A percentile compares a stretch with the other conserved stretches of the same genome.
These are phyloP conservation scores for human (Homo sapiens) DNA, from an alignment of 2,113 vertebrate species.

Conservation along the genomic window GRCh38 chr1:192461501-192462000, in stretches of 20 bases:
- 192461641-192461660: background rate
- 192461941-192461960: background rate
- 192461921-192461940: rapidly evolving
- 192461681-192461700: background rate
- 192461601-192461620: background rate
- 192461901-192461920: background rate
- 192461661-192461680: background rate
- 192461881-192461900: background rate
- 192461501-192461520: too few relatives aligned
- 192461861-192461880: rapidly evolving
- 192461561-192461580: background rate
- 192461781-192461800: too few relatives aligned
- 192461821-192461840: too few relatives aligned
- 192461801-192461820: background rate
- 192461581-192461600: background rate
- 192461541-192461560: background rate
- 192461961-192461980: background rate
- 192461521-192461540: background rate
- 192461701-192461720: rapidly evolving
- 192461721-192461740: too few relatives aligned
- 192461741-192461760: background rate
- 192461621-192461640: background rate
- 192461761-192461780: background rate
- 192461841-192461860: background rate
- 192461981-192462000: background rate